A percentile compares a stretch with the other conserved stretches of the same genome.
phyloP scores from a whole-genome alignment of 2,797 vertebrate genomes.

The Champsocephalus esox region DNA sequence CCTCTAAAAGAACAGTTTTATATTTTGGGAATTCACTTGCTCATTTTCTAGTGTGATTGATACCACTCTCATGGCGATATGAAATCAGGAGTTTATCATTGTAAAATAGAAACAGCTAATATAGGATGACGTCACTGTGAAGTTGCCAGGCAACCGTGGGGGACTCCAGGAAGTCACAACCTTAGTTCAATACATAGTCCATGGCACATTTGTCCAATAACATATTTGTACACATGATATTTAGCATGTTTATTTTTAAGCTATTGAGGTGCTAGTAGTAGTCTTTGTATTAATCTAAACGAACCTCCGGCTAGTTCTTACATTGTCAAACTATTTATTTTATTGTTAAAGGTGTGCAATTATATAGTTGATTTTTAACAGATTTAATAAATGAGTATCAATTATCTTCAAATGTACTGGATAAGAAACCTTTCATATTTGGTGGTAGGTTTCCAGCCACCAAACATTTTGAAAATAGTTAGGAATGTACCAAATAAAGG shows the following conservation, averaged over 20 bases:
- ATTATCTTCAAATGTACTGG: not conserved
- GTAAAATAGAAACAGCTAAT: not conserved
- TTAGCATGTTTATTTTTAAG: not conserved
- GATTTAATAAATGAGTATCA: not conserved
- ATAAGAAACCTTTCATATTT: not conserved
- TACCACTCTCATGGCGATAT: too few species aligned
- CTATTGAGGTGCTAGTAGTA: not conserved
- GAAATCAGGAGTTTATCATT: not conserved
- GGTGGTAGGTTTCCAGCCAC: not conserved
- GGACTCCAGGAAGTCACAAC: not conserved
- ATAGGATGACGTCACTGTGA: not conserved
- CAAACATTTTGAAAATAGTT: slow-evolving; percentile 1
- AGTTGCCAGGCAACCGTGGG: not conserved
- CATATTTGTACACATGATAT: not conserved
- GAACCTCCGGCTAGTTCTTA: not conserved
- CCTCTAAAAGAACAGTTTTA: not conserved
- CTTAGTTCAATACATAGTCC: not conserved
- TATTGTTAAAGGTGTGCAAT: not conserved
- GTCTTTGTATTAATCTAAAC: not conserved
- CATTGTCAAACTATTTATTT: slow-evolving; percentile 5
- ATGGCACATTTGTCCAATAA: not conserved
- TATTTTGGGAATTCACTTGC: not conserved
- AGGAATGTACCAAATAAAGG: not conserved
- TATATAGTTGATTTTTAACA: not conserved
- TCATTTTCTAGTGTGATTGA: not conserved